Evolutionary conservation across 2,888 invertebrate species (phyloP), one percentile per base, ranked within the genome.

Genomic region (Thumatha senex): DNA sequence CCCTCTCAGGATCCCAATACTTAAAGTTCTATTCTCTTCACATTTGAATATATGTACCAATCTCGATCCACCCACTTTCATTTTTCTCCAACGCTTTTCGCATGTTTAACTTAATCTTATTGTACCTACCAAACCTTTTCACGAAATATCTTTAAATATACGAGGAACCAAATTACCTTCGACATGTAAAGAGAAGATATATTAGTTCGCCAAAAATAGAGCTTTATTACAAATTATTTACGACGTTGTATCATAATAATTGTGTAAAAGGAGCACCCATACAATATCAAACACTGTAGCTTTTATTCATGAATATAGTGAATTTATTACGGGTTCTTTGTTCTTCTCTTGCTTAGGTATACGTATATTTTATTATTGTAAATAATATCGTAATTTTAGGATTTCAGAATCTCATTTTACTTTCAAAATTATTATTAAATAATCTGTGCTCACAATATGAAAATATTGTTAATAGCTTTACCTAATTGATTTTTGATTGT

Each of bases 21-120:
- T 56, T 40, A 35, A 39, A 54, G 50, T 52, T 53, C 49, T 10
- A 53, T 58, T 65, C 52, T 67, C 38, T 48, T 48, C 15, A 12
- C 40, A 44, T 40, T 39, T 43, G n/a, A 44, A 38, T 40, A 43
- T 33, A 48, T 2, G 18, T 24, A 24, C n/a, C 9, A 11, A 15
- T 15, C 13, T 41, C 18, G 13, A 29, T 42, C 14, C 14, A 30
- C 36, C 14, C 14, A 36, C n/a, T 4, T 36, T 30, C 3, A 11
- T 30, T 40, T 35, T 47, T 34, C 43, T 35, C 35, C 13, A 18
- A 40, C 34, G 24, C 24, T 29, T 35, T 29, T n/a, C 29, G 13
- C 35, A 29, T 44, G 29, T 35, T 36, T 18, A 8, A 42, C 10
- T 33, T 14, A 42, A 42, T 42, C 15, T 34, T 7, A 12, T 34